These are phyloP conservation scores for Chalcis sispes DNA, from an alignment of 2,888 invertebrate species.

Conservation along the genomic window DNA sequence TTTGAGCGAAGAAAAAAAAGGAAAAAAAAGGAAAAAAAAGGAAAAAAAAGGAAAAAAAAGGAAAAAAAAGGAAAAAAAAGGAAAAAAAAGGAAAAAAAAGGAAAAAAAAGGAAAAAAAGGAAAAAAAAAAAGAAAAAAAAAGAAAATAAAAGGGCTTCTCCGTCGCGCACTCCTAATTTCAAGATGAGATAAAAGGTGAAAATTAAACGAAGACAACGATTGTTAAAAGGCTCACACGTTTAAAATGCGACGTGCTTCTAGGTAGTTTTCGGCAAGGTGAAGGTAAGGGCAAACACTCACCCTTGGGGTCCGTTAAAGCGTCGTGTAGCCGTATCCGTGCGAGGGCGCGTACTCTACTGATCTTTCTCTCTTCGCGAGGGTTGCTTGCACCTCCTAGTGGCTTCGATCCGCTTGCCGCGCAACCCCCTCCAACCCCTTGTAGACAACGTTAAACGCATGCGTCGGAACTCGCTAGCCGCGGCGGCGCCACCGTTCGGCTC, in stretches of 20 bases:
- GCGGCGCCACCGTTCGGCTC: conserved; percentile 26
- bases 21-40: neutral
- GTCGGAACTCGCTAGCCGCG: conserved; percentile 1
- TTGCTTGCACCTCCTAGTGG: no score
- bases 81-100: neutral
- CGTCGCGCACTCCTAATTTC: neutral
- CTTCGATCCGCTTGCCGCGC: neutral
- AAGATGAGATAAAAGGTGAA: neutral
- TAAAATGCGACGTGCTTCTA: no score
- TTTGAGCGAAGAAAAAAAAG: neutral
- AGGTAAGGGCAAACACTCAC: conserved; percentile 22
- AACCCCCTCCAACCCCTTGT: neutral
- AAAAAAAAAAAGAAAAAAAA: neutral
- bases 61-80: neutral
- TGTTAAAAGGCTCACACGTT: no score
- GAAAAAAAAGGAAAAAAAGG: no score
- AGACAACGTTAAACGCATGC: conserved; percentile 20
- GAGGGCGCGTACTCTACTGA: no score
- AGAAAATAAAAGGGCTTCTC: neutral
- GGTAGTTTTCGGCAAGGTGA: conserved; percentile 29
- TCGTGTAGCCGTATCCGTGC: neutral
- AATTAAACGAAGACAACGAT: no score
- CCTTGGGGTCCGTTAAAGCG: neutral
- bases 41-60: neutral
- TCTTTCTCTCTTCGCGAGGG: no score